Evolutionary conservation across 2,797 vertebrate species (phyloP).

Genomic region (Telmatherina bonti): DNA sequence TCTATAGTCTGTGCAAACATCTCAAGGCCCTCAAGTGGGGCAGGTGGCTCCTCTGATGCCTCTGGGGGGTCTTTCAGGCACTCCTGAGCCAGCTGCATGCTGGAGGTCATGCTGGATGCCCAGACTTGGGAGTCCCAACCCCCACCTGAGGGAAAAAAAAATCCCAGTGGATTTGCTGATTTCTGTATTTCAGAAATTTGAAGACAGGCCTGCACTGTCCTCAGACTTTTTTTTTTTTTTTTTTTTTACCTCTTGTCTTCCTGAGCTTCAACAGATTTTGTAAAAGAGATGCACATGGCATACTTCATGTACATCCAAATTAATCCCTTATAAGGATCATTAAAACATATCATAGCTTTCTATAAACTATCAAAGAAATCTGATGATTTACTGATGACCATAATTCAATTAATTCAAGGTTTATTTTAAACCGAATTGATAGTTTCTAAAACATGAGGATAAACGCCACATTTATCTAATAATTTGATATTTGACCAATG

Average conservation of each 20-base stretch:
- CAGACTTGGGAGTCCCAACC: constrained; percentile 90
- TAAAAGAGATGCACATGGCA: neutral
- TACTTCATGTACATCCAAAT: neutral
- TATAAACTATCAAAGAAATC: neutral
- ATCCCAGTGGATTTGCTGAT: constrained; percentile 8
- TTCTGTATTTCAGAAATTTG: neutral
- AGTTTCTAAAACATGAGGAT: neutral
- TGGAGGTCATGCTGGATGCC: constrained; percentile 94
- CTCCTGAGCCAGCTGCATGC: constrained; percentile 95
- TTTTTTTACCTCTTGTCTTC: neutral
- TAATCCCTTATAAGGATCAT: neutral
- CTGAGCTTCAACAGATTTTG: neutral
- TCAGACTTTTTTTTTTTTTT: too few relatives aligned
- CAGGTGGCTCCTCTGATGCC: constrained; percentile 88
- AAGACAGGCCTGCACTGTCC: neutral
- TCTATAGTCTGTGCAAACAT: constrained; percentile 97
- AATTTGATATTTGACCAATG: neutral
- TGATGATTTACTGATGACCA: neutral
- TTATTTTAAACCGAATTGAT: neutral
- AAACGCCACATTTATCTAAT: neutral
- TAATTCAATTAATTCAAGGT: neutral
- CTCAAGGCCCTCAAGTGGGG: constrained; percentile 92
- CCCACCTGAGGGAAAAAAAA: constrained; percentile 66
- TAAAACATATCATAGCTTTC: constrained; percentile 4
- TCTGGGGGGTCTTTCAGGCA: constrained; percentile 92